Evolutionary conservation across 2,888 invertebrate species (phyloP).

Genomic region (Drosophila kambysellisi): DNA sequence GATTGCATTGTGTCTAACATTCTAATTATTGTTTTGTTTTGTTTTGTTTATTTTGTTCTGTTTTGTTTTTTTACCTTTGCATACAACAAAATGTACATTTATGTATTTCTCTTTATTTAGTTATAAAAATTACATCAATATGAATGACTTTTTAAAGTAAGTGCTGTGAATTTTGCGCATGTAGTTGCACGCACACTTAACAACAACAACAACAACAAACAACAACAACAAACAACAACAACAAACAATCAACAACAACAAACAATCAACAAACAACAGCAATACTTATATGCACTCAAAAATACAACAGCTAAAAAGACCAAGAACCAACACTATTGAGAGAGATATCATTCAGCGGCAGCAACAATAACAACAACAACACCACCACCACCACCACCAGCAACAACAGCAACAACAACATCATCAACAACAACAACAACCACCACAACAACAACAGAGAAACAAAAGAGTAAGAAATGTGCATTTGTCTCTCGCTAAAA

Average conservation of each 20-base stretch:
- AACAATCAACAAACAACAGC: constrained; percentile 16
- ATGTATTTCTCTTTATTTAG: constrained; percentile 75
- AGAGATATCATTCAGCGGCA: constrained; percentile 20
- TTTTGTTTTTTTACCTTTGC: constrained; percentile 43
- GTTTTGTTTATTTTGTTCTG: constrained; percentile 26
- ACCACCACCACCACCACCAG: constrained; percentile 7
- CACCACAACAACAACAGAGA: constrained; percentile 7
- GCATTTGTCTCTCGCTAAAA: constrained; percentile 28
- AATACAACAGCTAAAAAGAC: constrained; percentile 34
- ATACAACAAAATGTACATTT: constrained; percentile 46
- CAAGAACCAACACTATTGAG: constrained; percentile 37
- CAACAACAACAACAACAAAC: constrained; percentile 14
- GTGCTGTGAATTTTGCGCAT: constrained; percentile 57
- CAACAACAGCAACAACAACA: constrained; percentile 9
- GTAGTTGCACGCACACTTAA: constrained; percentile 52
- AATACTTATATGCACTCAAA: constrained; percentile 29
- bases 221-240: constrained; percentile 6
- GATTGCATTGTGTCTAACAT: constrained; percentile 20
- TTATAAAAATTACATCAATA: constrained; percentile 84
- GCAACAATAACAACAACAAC: constrained; percentile 17
- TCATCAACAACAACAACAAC: constrained; percentile 15
- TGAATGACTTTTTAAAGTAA: constrained; percentile 84
- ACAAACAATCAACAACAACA: constrained; percentile 9
- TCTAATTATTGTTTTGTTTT: constrained; percentile 20
- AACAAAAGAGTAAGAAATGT: constrained; percentile 39